Conservation (phyloP, 92 coral and sea anemone species). For the Epizoanthus ramosus region DNA sequence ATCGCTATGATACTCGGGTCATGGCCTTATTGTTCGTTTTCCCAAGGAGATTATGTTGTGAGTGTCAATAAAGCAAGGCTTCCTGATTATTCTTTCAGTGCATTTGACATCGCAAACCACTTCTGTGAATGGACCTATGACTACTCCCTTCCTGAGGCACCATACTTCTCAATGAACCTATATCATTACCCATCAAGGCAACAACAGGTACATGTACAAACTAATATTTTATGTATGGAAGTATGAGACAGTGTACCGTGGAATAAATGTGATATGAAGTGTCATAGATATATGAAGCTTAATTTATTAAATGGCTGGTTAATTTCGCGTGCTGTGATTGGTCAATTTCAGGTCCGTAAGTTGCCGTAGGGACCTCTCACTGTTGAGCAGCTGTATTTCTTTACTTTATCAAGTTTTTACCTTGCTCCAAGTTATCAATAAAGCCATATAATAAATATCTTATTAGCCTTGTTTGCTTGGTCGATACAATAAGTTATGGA, state of each 20-base stretch:
- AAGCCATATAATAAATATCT: no score
- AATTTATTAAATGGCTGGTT: no score
- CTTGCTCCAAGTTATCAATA: no score
- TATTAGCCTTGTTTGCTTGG: no score
- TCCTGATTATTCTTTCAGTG: constrained; percentile 47
- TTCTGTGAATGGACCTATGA: constrained; percentile 87
- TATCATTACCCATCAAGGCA: constrained; percentile 68
- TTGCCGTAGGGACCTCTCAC: no score
- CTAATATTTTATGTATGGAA: background rate
- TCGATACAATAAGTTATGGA: no score
- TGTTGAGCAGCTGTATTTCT: no score
- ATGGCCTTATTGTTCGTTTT: background rate
- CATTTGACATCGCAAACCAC: constrained; percentile 91
- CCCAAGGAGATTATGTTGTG: background rate
- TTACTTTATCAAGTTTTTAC: no score
- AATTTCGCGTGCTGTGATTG: no score
- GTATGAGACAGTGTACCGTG: no score
- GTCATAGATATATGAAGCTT: no score
- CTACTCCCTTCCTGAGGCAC: constrained; percentile 64
- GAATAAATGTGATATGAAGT: background rate
- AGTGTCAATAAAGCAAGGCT: background rate
- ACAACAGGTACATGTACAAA: constrained; percentile 84
- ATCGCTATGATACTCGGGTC: background rate
- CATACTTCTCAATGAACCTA: constrained; percentile 56
- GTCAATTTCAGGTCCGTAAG: no score